These are phyloP conservation scores for Cantharis rufa DNA, from an alignment of 2,888 invertebrate genomes.

Conservation along the genomic window DNA sequence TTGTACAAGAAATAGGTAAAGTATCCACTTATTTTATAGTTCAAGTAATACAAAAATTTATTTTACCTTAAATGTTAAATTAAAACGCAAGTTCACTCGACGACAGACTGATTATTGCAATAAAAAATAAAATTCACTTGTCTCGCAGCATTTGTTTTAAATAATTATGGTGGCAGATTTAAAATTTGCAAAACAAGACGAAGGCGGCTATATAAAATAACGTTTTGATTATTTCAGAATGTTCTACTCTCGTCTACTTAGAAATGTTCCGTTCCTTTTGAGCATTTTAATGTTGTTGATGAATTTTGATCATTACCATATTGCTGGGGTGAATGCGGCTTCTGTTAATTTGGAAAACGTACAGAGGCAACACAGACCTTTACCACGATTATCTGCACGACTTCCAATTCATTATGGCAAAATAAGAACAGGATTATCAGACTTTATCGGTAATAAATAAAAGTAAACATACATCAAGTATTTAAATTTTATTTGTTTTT, in stretches of 20 bases:
- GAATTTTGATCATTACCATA: conserved; percentile 24
- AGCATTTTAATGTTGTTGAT: conserved; percentile 29
- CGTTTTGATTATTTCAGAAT: conserved; percentile 17
- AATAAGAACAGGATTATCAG: conserved; percentile 40
- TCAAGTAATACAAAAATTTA: neutral
- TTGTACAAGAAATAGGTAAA: neutral
- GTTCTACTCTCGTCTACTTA: conserved; percentile 26
- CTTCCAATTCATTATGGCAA: conserved; percentile 39
- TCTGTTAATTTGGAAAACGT: conserved; percentile 28
- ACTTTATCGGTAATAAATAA: conserved; percentile 43
- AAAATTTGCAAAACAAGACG: neutral
- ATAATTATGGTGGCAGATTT: neutral
- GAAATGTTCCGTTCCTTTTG: conserved; percentile 23
- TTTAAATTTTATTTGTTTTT: conserved; percentile 7
- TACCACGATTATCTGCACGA: conserved; percentile 36
- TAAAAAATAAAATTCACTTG: neutral
- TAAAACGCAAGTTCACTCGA: neutral
- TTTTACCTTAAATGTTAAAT: neutral
- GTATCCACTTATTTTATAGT: neutral
- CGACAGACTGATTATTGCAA: neutral
- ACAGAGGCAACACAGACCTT: conserved; percentile 38
- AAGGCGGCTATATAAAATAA: too few species aligned
- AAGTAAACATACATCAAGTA: neutral
- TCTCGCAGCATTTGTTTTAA: neutral
- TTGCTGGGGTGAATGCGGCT: conserved; percentile 29